phyloP scores from a whole-genome alignment of 2,888 invertebrate genomes.

The Cancer borealis region DNA sequence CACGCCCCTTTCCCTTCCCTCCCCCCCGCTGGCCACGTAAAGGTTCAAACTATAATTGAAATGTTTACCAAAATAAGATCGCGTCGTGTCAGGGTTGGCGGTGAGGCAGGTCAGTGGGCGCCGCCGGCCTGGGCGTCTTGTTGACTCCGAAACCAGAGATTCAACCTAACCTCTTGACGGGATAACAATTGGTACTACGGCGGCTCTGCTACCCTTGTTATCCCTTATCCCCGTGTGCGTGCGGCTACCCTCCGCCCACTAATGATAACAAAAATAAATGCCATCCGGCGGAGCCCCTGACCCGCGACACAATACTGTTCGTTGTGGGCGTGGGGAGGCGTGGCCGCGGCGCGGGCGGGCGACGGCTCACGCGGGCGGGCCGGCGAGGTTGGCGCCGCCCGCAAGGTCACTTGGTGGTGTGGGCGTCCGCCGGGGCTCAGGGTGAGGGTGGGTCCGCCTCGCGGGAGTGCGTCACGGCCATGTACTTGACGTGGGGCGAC shows the following conservation, averaged over 20 bases:
- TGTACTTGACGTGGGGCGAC: conserved; percentile 63
- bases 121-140: not conserved
- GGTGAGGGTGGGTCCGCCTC: conserved; percentile 42
- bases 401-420: conserved; percentile 31
- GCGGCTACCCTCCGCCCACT: not conserved
- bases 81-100: not conserved
- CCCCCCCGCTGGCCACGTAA: not conserved
- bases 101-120: not conserved
- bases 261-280: not conserved
- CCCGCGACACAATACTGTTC: not conserved
- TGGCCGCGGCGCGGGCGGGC: not conserved
- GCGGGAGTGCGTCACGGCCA: conserved; percentile 43
- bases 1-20: not conserved
- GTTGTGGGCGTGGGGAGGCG: not conserved
- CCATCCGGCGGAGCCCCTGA: not conserved
- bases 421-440: not conserved
- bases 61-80: not conserved
- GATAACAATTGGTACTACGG: not conserved
- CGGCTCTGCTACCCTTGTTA: not conserved
- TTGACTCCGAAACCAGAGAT: not conserved
- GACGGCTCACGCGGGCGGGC: not conserved
- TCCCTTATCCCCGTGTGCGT: not conserved
- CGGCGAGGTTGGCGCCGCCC: conserved; percentile 4
- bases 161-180: not conserved
- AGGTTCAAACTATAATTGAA: not conserved